Conservation (phyloP, 92 coral and sea anemone genomes). For the Actinernus sp. region DNA sequence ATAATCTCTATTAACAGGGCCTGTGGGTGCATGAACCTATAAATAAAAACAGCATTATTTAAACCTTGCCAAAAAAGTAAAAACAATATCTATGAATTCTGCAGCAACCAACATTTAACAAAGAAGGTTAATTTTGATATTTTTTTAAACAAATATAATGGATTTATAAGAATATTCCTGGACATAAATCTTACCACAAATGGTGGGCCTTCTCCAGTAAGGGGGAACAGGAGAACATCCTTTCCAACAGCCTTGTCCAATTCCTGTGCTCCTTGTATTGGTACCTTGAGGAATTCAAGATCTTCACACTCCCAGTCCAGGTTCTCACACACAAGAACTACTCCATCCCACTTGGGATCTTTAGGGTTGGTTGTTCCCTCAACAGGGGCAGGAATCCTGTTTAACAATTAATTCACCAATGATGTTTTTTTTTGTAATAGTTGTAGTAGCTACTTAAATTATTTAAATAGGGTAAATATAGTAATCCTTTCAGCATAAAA, state of each 20-base stretch:
- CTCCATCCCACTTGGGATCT: slow-evolving; percentile 67
- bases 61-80: too few relatives aligned
- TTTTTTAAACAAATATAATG: too few relatives aligned
- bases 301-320: slow-evolving; percentile 68
- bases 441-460: too few relatives aligned
- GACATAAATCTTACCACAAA: slow-evolving; percentile 57
- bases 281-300: slow-evolving; percentile 81
- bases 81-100: too few relatives aligned
- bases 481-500: too few relatives aligned
- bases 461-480: too few relatives aligned
- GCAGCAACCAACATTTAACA: too few relatives aligned
- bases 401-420: too few relatives aligned
- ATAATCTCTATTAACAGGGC: slow-evolving; percentile 97
- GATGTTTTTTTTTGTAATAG: too few relatives aligned
- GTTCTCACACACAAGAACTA: slow-evolving; percentile 88
- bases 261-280: slow-evolving; percentile 68
- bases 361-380: slow-evolving; percentile 49
- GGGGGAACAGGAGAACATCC: slow-evolving; percentile 68
- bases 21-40: slow-evolving; percentile 95
- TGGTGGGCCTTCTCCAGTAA: slow-evolving; percentile 23
- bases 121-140: too few relatives aligned
- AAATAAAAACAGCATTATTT: background rate
- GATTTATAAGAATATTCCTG: background rate
- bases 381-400: slow-evolving; percentile 68
- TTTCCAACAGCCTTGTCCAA: slow-evolving; percentile 76